Evolutionary conservation across 2,888 invertebrate genomes (phyloP).

Genomic region (Eupithecia pulchellata): DNA sequence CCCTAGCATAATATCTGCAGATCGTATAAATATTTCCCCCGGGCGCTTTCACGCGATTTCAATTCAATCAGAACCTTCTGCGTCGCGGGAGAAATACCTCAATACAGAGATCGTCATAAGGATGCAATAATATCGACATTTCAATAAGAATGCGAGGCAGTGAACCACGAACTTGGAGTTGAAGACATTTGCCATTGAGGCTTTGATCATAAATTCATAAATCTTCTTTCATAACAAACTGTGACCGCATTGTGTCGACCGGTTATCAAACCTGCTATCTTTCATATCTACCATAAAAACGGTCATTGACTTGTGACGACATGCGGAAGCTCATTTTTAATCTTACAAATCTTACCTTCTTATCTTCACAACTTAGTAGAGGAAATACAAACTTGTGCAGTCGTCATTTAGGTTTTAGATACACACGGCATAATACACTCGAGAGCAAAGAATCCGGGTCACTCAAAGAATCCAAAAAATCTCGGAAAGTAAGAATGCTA

Average conservation of each 20-base stretch:
- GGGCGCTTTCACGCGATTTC: no score
- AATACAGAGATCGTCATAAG: background rate
- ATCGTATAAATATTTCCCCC: no score
- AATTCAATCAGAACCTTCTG: no score
- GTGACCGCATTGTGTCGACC: conserved; percentile 2
- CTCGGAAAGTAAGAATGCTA: no score
- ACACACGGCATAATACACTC: no score
- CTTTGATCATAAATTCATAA: conserved; percentile 8
- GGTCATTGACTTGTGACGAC: conserved; percentile 26
- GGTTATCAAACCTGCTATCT: conserved; percentile 27
- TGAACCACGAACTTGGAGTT: background rate
- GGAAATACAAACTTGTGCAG: background rate
- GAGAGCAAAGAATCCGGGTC: no score
- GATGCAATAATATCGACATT: background rate
- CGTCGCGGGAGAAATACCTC: no score
- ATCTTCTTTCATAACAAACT: background rate
- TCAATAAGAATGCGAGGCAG: background rate
- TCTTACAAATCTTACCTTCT: background rate
- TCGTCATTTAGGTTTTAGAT: background rate
- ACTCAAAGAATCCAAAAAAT: no score
- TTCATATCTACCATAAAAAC: conserved; percentile 26
- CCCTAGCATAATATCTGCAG: no score
- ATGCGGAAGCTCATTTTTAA: conserved; percentile 19
- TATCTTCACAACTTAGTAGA: conserved; percentile 1
- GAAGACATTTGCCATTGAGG: conserved; percentile 3